Conservation (phyloP, 1,140 invertebrate genomes). For the Sitodiplosis mosellana region DNA sequence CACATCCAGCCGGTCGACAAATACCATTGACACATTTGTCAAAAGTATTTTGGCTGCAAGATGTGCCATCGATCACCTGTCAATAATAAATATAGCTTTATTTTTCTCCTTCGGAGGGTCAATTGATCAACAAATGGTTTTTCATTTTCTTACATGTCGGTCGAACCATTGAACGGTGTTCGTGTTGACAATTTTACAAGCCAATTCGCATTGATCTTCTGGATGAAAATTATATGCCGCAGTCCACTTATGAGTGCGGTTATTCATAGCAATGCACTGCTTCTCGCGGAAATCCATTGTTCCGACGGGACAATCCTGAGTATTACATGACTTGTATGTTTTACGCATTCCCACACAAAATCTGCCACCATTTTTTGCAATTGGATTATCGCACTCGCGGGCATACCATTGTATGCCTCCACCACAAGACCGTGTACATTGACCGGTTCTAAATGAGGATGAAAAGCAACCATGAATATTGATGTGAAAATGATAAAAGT, state of each 20-base stretch:
- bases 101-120: too few species aligned
- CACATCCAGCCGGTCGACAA: constrained; percentile 72
- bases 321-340: constrained; percentile 51
- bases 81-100: too few species aligned
- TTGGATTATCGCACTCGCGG: constrained; percentile 59
- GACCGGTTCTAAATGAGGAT: constrained; percentile 43
- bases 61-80: constrained; percentile 57
- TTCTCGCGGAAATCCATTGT: constrained; percentile 45
- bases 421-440: constrained; percentile 68
- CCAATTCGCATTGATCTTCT: constrained; percentile 39
- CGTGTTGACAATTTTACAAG: too few species aligned
- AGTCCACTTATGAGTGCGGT: too few species aligned
- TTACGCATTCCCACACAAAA: constrained; percentile 67
- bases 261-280: constrained; percentile 62
- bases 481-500: too few species aligned
- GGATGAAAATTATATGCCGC: too few species aligned
- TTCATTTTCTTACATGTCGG: too few species aligned
- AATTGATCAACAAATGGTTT: too few species aligned
- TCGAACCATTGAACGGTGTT: too few species aligned
- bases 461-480: too few species aligned
- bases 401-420: constrained; percentile 61
- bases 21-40: constrained; percentile 74
- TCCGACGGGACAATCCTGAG: constrained; percentile 44
- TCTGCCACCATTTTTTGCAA: constrained; percentile 46
- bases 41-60: constrained; percentile 67